These are phyloP conservation scores for Thaumetopoea pityocampa DNA, from an alignment of 1,140 invertebrate species.

Conservation along the genomic window DNA sequence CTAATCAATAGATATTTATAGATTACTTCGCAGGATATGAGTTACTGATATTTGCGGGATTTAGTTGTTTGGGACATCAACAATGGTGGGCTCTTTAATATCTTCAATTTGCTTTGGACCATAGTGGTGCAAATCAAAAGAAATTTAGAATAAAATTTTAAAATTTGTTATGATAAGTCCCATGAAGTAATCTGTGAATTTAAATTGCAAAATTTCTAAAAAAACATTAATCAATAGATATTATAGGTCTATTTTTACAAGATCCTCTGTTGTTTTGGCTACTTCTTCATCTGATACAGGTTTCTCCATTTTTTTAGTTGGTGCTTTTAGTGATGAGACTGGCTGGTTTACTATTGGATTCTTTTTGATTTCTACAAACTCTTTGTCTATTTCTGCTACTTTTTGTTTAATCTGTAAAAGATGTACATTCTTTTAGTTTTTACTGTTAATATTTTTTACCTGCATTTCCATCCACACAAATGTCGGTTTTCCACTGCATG, in stretches of 20 bases:
- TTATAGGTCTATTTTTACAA: slow-evolving; percentile 64
- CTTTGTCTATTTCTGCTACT: slow-evolving; percentile 58
- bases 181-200: too few species aligned
- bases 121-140: too few species aligned
- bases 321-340: slow-evolving; percentile 24
- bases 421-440: slow-evolving; percentile 13
- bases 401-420: slow-evolving; percentile 64
- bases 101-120: too few species aligned
- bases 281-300: slow-evolving; percentile 57
- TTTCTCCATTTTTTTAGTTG: slow-evolving; percentile 35
- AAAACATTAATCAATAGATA: not conserved
- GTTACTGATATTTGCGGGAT: too few species aligned
- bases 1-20: too few species aligned
- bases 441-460: not conserved
- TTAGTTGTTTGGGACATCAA: too few species aligned
- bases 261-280: slow-evolving; percentile 38
- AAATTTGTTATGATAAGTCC: not conserved
- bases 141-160: too few species aligned
- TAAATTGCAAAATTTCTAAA: not conserved
- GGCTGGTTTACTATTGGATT: slow-evolving; percentile 28
- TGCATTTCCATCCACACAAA: not conserved
- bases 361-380: slow-evolving; percentile 55
- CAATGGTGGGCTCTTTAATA: too few species aligned
- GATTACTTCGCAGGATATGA: too few species aligned
- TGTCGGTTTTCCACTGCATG: too few species aligned